Evolutionary conservation across 2,797 vertebrate species (phyloP), one percentile per base, ranked within the genome.

Genomic region (Malacoctenus gilli): DNA sequence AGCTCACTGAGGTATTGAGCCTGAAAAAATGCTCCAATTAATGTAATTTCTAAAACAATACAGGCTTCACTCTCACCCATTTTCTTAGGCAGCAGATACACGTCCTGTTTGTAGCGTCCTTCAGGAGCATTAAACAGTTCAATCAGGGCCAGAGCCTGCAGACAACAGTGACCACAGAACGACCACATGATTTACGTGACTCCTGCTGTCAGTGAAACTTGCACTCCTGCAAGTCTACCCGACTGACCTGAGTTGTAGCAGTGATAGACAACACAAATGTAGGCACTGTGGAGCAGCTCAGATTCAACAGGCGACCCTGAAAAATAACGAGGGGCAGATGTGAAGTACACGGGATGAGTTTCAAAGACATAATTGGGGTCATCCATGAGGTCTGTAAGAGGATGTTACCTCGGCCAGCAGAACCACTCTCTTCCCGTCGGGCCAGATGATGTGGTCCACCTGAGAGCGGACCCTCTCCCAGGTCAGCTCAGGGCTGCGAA

Each of bases 191-290:
- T 16, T 49, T 31, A 54, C 15, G 14, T n/a, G n/a, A n/a, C n/a
- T n/a, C n/a, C n/a, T n/a, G 8, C 19, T 14, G 12, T n/a, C 22
- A 23, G 15, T 1, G 16, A 31, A n/a, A n/a, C n/a, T n/a, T n/a
- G n/a, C 15, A 39, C 4, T 51, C 19, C 8, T 39, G 48, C 25
- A 48, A 1, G 13, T 9, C 12, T 11, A 46, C 42, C 23, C 34
- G 23, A 71, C 83, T 52, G 65, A 96, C 96, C 95, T 98, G 96
- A 51, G 97, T 98, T 16, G 96, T 99, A 47, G 97, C 97, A 1
- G 97, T 99, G 90, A 99, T 98, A 72, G 96, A 99, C 71, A 98
- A 90, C 16, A 99, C 97, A 68, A 99, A 99, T 5, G 97, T 98
- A 58, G 97, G 97, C 57, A 99, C 96, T 0, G 96, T 99, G 81